phyloP scores from a whole-genome alignment of 1,140 invertebrate genomes.

The Caenorhabditis brenneri region DNA sequence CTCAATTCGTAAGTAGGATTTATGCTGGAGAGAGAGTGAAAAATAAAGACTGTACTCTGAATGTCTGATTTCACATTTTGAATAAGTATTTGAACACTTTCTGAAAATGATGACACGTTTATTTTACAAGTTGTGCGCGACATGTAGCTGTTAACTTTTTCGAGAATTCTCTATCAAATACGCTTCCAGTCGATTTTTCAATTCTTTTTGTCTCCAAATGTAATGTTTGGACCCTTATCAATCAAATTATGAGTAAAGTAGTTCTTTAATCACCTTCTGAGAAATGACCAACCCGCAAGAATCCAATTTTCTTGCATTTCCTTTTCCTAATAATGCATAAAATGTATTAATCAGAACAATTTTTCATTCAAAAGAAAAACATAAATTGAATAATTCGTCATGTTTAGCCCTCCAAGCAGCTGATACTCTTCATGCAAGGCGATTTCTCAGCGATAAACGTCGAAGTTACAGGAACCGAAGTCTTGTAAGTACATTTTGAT shows the following conservation, averaged over 20 bases:
- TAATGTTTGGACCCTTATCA: background rate
- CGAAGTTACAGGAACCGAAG: constrained; percentile 48
- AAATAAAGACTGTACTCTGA: too few species aligned
- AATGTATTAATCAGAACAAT: background rate
- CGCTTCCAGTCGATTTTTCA: too few species aligned
- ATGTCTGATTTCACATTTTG: too few species aligned
- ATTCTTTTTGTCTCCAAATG: background rate
- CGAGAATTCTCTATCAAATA: too few species aligned
- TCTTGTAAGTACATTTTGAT: constrained; percentile 35
- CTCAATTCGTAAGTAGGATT: too few species aligned
- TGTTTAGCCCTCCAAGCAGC: constrained; percentile 21
- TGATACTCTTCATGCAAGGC: constrained; percentile 34
- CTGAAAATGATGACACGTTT: too few species aligned
- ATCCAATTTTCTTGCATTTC: background rate
- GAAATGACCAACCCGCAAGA: background rate
- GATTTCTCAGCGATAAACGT: constrained; percentile 46
- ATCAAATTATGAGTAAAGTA: background rate
- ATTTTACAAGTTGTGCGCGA: too few species aligned
- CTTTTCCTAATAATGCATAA: background rate
- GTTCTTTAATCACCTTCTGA: background rate
- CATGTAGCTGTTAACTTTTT: too few species aligned
- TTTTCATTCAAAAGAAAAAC: background rate
- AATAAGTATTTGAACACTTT: too few species aligned
- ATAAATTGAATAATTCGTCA: background rate
- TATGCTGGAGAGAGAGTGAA: too few species aligned